A percentile compares a stretch with the other conserved stretches of the same genome.
Evolutionary conservation across 1,140 invertebrate genomes (phyloP).

Genomic region (Mizuhopecten yessoensis): DNA sequence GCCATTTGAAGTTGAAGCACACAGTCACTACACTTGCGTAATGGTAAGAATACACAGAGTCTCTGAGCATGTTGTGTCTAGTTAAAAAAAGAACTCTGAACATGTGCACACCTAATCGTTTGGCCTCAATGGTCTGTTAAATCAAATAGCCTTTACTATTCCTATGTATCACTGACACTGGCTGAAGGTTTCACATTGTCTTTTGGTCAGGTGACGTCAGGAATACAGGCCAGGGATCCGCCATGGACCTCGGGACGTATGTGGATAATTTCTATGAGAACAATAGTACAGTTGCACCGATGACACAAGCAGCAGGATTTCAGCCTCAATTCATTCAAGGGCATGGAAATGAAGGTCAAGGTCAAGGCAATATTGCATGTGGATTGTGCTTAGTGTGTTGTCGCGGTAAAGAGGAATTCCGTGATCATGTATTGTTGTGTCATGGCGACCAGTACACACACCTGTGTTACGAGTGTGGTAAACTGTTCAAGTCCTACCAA

Average conservation of each 20-base stretch:
- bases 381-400: not conserved
- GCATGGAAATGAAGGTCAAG: not conserved
- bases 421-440: not conserved
- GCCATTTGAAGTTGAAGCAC: too few species aligned
- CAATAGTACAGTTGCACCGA: not conserved
- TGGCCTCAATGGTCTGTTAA: too few species aligned
- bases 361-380: not conserved
- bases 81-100: too few species aligned
- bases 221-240: not conserved
- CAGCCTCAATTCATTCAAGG: not conserved
- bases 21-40: too few species aligned
- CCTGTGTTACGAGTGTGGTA: constrained; percentile 28
- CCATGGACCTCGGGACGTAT: not conserved
- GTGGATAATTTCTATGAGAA: constrained; percentile 27
- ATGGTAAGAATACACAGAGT: too few species aligned
- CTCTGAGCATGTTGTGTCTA: too few species aligned
- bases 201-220: constrained; percentile 14
- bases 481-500: not conserved
- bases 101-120: too few species aligned
- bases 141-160: too few species aligned
- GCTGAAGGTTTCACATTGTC: not conserved
- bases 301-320: not conserved
- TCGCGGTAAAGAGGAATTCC: not conserved
- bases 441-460: not conserved
- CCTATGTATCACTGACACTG: too few species aligned